These are phyloP conservation scores for Smittia sp. DNA, from an alignment of 2,888 invertebrate genomes.

Conservation along the genomic window DNA sequence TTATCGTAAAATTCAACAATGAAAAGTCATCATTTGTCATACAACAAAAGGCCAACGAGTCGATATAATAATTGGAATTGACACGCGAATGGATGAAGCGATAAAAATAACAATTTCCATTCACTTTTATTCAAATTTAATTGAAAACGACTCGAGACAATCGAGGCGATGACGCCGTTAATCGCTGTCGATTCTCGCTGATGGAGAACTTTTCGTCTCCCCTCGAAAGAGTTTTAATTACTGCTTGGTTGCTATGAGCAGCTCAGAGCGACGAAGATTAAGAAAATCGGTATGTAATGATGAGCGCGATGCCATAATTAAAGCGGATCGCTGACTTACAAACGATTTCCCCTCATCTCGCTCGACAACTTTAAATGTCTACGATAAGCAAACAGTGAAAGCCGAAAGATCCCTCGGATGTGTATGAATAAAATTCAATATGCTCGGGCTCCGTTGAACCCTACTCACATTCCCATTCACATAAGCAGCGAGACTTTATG, in stretches of 20 bases:
- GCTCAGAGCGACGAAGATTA: neutral
- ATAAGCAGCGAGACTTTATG: conserved; percentile 18
- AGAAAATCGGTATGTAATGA: conserved; percentile 17
- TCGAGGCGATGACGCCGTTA: conserved; percentile 13
- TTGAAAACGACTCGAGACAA: conserved; percentile 29
- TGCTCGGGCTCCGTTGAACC: neutral
- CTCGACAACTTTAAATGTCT: too few species aligned
- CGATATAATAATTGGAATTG: conserved; percentile 1
- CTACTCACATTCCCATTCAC: neutral
- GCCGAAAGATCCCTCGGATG: too few species aligned
- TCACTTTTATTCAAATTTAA: conserved; percentile 40
- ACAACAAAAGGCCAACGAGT: conserved; percentile 1
- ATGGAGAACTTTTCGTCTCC: conserved; percentile 4
- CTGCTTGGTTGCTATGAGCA: neutral
- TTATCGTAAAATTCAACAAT: neutral
- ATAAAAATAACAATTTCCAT: conserved; percentile 29
- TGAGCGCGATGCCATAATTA: neutral
- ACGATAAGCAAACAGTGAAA: too few species aligned
- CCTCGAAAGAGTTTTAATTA: conserved; percentile 21
- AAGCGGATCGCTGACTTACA: conserved; percentile 22
- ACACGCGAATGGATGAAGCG: neutral
- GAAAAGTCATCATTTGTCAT: conserved; percentile 23
- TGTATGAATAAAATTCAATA: too few species aligned
- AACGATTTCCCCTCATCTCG: conserved; percentile 10
- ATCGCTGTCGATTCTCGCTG: conserved; percentile 19